Base-by-base conservation (phyloP, 2,888 invertebrate genomes). In the Bombylius major region DNA sequence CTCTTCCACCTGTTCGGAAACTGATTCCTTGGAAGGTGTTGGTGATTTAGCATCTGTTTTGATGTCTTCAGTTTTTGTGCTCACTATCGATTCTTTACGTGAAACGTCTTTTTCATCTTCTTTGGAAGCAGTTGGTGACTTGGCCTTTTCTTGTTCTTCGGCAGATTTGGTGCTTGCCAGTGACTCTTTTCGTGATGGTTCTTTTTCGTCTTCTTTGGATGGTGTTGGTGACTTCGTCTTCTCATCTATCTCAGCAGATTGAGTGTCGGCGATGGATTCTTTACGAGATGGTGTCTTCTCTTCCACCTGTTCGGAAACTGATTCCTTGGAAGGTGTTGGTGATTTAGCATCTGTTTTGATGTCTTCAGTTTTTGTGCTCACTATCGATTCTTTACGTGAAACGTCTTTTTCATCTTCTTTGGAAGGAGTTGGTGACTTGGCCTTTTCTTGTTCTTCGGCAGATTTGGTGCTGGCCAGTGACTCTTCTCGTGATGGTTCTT, bases 401-500 rank as follows among this genome's bases (percentile, higher is more conserved):
- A 31, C 45, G 23, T 3, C 62, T 47, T 46, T 51, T 53, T 12
- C 39, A 2, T 60, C 61, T 23, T 23, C 39, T 42, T 42, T 42
- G 7, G 50, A 36, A 36, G 50, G 50, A 4, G 50, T 50, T 36
- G 50, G 50, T 36, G 50, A 50, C 14, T 50, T 50, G 4, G 34
- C 7, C 13, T 23, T 12, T 0, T 13, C 45, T 31, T 48, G 46
- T 32, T 32, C 39, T 11, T 42, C 39, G 1, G 5, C 3, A 11
- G 39, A 42, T 42, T 36, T 14, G 9, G 23, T 32, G 12, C 56
- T 63, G 2, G 58, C 57, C 4, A 59, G 59, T 5, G 70, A 65
- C 4, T 57, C 56, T 1, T 68, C 68, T 23, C 71, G 68, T 0
- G 71, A 68, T 23, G 33, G 39, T 44, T 48, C 42, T 23, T 42